Evolutionary conservation across 35 echinoderm and acorn worm genomes (phyloP).

Genomic region (Strongylocentrotus purpuratus): DNA sequence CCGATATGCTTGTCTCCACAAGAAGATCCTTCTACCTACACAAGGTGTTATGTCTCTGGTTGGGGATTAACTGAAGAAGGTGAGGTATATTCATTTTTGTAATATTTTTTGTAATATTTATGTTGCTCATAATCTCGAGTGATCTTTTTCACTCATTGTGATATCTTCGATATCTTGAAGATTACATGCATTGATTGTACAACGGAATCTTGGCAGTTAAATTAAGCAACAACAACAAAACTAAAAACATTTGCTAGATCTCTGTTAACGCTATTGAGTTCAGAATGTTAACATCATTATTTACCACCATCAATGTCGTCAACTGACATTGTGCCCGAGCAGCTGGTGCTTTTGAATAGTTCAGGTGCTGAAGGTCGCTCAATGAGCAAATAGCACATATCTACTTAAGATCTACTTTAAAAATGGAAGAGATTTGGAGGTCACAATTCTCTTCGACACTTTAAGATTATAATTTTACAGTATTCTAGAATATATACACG

Average conservation of each 20-base stretch:
- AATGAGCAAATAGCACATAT: too few species aligned
- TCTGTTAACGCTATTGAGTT: background rate
- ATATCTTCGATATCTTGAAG: background rate
- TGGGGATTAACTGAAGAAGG: constrained; percentile 23
- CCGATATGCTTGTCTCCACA: background rate
- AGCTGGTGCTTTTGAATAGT: too few species aligned
- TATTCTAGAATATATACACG: too few species aligned
- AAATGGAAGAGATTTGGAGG: too few species aligned
- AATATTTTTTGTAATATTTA: background rate
- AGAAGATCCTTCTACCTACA: background rate
- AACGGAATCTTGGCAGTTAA: background rate
- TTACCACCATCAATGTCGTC: too few species aligned
- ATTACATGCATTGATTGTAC: background rate
- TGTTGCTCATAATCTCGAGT: background rate
- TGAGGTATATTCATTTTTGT: background rate
- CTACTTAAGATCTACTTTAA: too few species aligned
- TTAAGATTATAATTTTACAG: too few species aligned
- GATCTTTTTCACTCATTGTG: background rate
- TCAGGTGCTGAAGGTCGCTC: too few species aligned
- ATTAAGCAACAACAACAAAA: background rate
- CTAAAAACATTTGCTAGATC: background rate
- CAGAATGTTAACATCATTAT: too few species aligned
- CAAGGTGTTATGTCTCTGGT: constrained; percentile 16
- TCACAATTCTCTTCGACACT: too few species aligned
- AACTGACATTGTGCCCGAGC: too few species aligned